These are phyloP conservation scores for Trogon surrucura DNA, from an alignment of 2,113 vertebrate species.

Conservation along the genomic window DNA sequence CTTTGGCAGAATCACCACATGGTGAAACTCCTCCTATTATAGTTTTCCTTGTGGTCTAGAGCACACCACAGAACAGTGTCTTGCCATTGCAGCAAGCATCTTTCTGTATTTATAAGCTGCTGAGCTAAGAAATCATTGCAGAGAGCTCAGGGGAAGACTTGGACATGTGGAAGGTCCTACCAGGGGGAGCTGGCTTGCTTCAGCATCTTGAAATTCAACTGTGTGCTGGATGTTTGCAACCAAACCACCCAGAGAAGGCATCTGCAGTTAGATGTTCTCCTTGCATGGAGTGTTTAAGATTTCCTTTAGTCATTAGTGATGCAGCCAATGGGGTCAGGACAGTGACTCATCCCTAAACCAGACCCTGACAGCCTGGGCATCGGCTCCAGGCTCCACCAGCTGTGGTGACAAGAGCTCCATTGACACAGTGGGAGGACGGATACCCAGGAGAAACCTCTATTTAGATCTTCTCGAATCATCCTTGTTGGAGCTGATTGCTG, in stretches of 20 bases:
- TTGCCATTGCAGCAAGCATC: neutral
- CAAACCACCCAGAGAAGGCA: neutral
- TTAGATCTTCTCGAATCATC: neutral
- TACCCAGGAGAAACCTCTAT: neutral
- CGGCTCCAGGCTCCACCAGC: neutral
- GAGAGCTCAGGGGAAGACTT: neutral
- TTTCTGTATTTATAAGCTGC: neutral
- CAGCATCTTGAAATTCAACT: neutral
- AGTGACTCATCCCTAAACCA: neutral
- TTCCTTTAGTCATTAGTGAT: neutral
- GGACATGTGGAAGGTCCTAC: neutral
- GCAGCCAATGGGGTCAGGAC: neutral
- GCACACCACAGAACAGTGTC: neutral
- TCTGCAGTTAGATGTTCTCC: neutral
- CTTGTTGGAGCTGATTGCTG: neutral
- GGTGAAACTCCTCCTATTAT: neutral
- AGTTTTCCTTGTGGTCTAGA: conserved; percentile 20
- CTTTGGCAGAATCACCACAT: neutral
- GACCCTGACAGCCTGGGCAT: neutral
- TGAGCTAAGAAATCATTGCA: neutral
- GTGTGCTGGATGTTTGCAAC: neutral
- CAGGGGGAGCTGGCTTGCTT: neutral
- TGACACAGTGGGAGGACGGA: neutral
- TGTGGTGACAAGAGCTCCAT: neutral
- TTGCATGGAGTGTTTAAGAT: neutral